Percentiles rank a stretch among this genome's conserved stretches.
These are phyloP conservation scores for Campoplex nolae DNA, from an alignment of 2,888 invertebrate species.

Conservation along the genomic window DNA sequence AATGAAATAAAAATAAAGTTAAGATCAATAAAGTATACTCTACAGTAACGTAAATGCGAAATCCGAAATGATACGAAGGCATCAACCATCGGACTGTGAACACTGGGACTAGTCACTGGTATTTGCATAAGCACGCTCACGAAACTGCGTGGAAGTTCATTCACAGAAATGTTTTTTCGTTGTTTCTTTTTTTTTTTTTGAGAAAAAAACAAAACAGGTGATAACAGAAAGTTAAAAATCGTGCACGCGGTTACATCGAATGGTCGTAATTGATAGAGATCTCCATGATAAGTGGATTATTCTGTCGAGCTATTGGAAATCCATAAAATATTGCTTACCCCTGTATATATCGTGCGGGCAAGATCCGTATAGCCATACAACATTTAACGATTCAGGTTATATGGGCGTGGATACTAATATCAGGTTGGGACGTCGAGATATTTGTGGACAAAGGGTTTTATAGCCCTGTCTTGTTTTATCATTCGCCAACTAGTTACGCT, in stretches of 20 bases:
- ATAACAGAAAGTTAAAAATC: neutral
- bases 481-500: conserved; percentile 33
- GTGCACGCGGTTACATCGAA: neutral
- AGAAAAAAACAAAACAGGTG: neutral
- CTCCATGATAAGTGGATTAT: conserved; percentile 27
- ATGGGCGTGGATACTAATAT: conserved; percentile 36
- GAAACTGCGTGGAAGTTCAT: too few relatives aligned
- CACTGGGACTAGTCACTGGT: too few relatives aligned
- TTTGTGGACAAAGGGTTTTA: conserved; percentile 44
- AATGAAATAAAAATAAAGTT: too few relatives aligned
- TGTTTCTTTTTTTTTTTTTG: too few relatives aligned
- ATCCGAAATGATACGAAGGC: too few relatives aligned
- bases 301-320: conserved; percentile 33
- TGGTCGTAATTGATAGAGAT: neutral
- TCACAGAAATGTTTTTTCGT: too few relatives aligned
- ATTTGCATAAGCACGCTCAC: too few relatives aligned
- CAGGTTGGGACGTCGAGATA: conserved; percentile 1
- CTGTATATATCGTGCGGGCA: neutral
- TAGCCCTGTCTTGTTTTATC: conserved; percentile 40
- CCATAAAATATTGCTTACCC: neutral
- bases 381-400: conserved; percentile 41
- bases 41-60: too few relatives aligned
- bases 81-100: too few relatives aligned
- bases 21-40: too few relatives aligned
- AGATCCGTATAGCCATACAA: neutral